phyloP scores from a whole-genome alignment of 2,113 vertebrate species.

The Brachypteracias leptosomus region DNA sequence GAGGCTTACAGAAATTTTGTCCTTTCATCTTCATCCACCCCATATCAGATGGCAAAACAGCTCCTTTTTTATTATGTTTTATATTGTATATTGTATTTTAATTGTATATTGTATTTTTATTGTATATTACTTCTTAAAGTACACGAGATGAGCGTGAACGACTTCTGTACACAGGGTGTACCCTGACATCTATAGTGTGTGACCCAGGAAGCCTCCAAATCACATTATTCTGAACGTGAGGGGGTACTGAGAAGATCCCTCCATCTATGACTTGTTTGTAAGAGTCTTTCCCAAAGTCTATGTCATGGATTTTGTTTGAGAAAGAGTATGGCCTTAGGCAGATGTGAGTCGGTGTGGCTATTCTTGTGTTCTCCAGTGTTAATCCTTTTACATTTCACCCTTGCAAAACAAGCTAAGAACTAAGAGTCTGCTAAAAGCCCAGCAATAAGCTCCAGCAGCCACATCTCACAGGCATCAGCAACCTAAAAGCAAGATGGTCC shows the following conservation, averaged over 20 bases:
- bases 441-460: neutral
- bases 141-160: fast-evolving
- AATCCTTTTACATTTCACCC: neutral
- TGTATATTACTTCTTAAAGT: neutral
- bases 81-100: no score
- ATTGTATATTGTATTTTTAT: no score
- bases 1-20: neutral
- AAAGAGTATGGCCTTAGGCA: neutral
- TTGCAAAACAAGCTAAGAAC: neutral
- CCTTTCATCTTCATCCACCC: neutral
- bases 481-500: neutral
- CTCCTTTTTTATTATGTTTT: neutral
- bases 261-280: neutral
- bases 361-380: neutral
- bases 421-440: neutral
- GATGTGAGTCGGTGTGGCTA: neutral
- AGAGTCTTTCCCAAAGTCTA: neutral
- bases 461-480: neutral
- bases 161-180: neutral
- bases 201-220: neutral
- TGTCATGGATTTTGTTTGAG: neutral
- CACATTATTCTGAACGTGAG: fast-evolving
- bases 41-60: neutral
- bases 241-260: neutral
- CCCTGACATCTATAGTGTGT: no score